phyloP scores from a whole-genome alignment of 2,888 invertebrate genomes.

The Pristionchus mayeri region DNA sequence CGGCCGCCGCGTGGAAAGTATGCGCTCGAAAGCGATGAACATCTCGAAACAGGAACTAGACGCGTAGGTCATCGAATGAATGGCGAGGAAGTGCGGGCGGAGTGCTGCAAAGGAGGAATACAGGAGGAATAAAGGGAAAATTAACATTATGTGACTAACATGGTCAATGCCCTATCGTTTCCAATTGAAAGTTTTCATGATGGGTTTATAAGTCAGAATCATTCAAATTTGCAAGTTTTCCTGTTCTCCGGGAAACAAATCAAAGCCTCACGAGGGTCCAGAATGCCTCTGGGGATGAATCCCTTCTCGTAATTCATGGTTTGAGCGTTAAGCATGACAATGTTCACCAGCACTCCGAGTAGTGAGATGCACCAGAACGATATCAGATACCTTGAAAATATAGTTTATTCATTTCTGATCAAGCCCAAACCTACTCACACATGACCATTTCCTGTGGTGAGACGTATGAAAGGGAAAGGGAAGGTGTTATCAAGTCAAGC shows the following conservation, averaged over 20 bases:
- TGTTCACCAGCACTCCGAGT: not conserved
- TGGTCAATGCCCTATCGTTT: too few species aligned
- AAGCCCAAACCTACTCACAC: too few species aligned
- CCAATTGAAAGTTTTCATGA: not conserved
- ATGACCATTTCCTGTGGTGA: too few species aligned
- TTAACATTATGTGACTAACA: too few species aligned
- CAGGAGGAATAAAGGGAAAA: too few species aligned
- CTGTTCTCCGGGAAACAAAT: not conserved
- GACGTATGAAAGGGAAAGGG: too few species aligned
- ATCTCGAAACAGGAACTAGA: conserved; percentile 13
- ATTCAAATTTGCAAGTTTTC: not conserved
- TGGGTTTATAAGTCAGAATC: not conserved
- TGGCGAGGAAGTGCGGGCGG: not conserved
- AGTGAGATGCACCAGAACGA: conserved; percentile 1
- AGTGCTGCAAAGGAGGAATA: not conserved
- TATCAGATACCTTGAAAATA: conserved; percentile 8
- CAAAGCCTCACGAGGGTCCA: not conserved
- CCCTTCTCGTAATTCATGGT: not conserved
- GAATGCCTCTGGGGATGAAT: not conserved
- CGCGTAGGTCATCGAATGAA: not conserved
- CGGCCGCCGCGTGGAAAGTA: not conserved
- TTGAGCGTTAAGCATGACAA: not conserved
- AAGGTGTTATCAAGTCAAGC: too few species aligned
- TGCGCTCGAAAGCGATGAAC: conserved; percentile 17
- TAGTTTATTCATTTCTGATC: too few species aligned